Conservation (phyloP, 1,140 invertebrate species). For the Drosophila nasuta region DNA sequence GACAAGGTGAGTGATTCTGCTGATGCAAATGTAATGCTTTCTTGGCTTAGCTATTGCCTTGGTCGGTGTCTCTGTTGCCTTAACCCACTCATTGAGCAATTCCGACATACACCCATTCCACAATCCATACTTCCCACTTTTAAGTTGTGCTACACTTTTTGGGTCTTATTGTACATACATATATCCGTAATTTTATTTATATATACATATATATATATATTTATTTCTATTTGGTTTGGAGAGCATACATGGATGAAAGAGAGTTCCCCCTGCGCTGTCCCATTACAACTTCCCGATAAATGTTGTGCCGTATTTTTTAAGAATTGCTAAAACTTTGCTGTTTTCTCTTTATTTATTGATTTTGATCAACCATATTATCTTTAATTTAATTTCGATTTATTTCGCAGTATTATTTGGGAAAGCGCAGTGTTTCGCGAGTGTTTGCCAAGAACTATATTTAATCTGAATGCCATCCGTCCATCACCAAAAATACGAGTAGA, state of each 20-base stretch:
- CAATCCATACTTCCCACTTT: conserved; percentile 30
- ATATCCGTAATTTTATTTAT: not conserved
- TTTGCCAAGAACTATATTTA: conserved; percentile 77
- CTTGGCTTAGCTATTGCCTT: conserved; percentile 14
- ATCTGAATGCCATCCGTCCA: conserved; percentile 58
- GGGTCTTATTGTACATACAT: conserved; percentile 28
- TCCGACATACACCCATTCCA: conserved; percentile 30
- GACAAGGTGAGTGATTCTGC: conserved; percentile 87
- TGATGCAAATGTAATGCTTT: not conserved
- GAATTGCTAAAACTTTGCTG: conserved; percentile 28
- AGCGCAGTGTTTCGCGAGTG: conserved; percentile 79
- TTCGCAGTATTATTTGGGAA: conserved; percentile 81
- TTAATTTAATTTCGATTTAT: conserved; percentile 73
- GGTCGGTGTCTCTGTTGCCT: conserved; percentile 35
- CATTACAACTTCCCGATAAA: conserved; percentile 36
- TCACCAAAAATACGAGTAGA: conserved; percentile 70
- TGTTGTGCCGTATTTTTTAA: conserved; percentile 41
- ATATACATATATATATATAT: not conserved
- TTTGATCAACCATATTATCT: conserved; percentile 58
- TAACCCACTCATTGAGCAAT: conserved; percentile 43
- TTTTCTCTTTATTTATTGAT: conserved; percentile 46
- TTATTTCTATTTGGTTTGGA: conserved; percentile 41
- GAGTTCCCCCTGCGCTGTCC: conserved; percentile 46
- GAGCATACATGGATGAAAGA: conserved; percentile 34
- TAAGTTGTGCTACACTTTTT: conserved; percentile 34